Percentiles rank a stretch among this genome's conserved stretches.
Conservation (phyloP, 2,797 vertebrate genomes). For the Acropternis orthonyx region DNA sequence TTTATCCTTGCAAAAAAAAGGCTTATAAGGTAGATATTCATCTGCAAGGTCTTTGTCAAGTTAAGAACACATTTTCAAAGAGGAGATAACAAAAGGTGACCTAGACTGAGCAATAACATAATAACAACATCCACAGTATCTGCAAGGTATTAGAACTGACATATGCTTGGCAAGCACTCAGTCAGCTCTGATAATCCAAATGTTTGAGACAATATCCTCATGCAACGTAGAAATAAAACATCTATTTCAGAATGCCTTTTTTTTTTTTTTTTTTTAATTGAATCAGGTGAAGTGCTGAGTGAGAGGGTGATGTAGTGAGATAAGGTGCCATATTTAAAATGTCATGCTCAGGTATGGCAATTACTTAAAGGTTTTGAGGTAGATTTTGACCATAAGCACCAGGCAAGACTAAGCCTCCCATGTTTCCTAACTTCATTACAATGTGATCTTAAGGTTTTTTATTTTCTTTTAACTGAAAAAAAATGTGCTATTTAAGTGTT, state of each 20-base stretch:
- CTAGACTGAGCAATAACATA: background rate
- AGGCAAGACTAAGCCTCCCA: background rate
- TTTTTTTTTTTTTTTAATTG: background rate
- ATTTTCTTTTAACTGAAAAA: background rate
- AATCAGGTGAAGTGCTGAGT: background rate
- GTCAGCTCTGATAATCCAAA: background rate
- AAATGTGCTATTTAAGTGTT: background rate
- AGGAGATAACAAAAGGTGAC: background rate
- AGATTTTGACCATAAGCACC: background rate
- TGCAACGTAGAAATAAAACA: background rate
- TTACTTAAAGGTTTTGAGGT: background rate
- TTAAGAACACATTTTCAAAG: background rate
- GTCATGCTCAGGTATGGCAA: background rate
- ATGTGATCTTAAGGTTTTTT: background rate
- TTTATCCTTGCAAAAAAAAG: background rate
- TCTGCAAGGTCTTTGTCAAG: background rate
- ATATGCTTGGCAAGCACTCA: background rate
- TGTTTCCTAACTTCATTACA: background rate
- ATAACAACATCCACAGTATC: background rate
- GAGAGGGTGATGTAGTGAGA: background rate
- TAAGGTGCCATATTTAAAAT: background rate
- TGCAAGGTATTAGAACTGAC: background rate
- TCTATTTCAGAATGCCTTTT: background rate
- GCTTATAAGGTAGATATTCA: background rate
- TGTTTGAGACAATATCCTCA: background rate